phyloP scores from a whole-genome alignment of 1,140 invertebrate species.

The Drosophila subobscura region DNA sequence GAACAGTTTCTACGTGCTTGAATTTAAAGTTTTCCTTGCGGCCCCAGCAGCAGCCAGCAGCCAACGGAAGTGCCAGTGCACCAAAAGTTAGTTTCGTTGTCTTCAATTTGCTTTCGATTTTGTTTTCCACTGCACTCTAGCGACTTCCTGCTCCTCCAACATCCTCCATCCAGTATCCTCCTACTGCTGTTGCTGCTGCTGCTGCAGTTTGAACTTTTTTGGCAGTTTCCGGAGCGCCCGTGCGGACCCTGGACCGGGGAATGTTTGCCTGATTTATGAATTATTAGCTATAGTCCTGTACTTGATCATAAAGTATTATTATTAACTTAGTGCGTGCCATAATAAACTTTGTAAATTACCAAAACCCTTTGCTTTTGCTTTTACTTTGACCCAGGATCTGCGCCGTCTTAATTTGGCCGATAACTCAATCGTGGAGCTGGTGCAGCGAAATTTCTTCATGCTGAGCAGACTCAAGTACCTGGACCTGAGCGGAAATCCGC shows the following conservation, averaged over 20 bases:
- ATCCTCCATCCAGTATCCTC: background rate
- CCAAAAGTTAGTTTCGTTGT: slow-evolving; percentile 63
- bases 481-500: slow-evolving; percentile 90
- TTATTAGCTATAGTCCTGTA: slow-evolving; percentile 48
- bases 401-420: slow-evolving; percentile 88
- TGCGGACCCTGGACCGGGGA: background rate
- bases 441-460: slow-evolving; percentile 87
- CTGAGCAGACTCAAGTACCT: slow-evolving; percentile 87
- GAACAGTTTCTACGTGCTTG: slow-evolving; percentile 66
- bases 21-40: slow-evolving; percentile 66
- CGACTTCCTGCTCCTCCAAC: slow-evolving; percentile 39
- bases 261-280: slow-evolving; percentile 69
- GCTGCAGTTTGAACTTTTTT: slow-evolving; percentile 57
- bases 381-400: slow-evolving; percentile 84
- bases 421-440: slow-evolving; percentile 89
- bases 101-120: slow-evolving; percentile 81
- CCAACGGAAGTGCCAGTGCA: slow-evolving; percentile 51
- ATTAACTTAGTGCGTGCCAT: slow-evolving; percentile 65
- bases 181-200: slow-evolving; percentile 5
- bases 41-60: background rate
- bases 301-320: slow-evolving; percentile 57
- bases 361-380: slow-evolving; percentile 12
- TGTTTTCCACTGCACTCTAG: slow-evolving; percentile 53
- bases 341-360: slow-evolving; percentile 54
- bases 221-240: slow-evolving; percentile 49